Evolutionary conservation across 2,797 vertebrate species (phyloP), one percentile per base, ranked within the genome.

Genomic region (Pangasius mekongensis): DNA sequence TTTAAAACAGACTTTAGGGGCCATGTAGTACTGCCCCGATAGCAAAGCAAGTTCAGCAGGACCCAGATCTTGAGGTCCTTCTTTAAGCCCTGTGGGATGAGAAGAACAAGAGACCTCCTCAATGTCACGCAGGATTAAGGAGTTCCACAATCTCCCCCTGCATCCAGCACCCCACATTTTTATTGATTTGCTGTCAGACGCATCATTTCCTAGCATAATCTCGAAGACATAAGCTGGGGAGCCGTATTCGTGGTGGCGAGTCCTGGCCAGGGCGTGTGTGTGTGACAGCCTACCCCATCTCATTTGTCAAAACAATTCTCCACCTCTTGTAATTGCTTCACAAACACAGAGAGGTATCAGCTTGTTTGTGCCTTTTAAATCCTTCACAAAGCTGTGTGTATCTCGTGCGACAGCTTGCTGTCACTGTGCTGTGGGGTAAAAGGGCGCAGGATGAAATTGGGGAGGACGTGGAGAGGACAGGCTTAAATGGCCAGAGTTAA

Each of bases 121-220:
- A 92, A 94, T 92, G 94, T 93, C 92, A 90, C 88, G 82, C 86
- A 84, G 94, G 94, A 95, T 96, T 94, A 95, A 89, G 86, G 73
- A 60, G 3, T 54, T 54, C 58, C 87, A 73, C 91, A 91, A 92
- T 92, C 90, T 91, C 86, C 88, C 84, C 69, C 66, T 22, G 47
- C 39, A 58, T 84, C 85, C 80, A 76, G 69, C 87, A 87, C 88
- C 84, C 69, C 90, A 90, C 86, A 88, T 89, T 90, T 93, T 86
- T 92, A 94, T 95, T 91, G 94, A 95, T 95, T 94, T 92, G 87
- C 86, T 92, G 91, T 93, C 93, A 94, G 93, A 92, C 86, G 94
- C 91, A 85, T 90, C 89, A 89, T 92, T 89, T 91, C 89, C 88
- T 86, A 89, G 88, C 87, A 89, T 93, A 91, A 92, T 94, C 92